These are phyloP conservation scores for Parambassis ranga DNA, from an alignment of 2,797 vertebrate genomes.

Conservation along the genomic window DNA sequence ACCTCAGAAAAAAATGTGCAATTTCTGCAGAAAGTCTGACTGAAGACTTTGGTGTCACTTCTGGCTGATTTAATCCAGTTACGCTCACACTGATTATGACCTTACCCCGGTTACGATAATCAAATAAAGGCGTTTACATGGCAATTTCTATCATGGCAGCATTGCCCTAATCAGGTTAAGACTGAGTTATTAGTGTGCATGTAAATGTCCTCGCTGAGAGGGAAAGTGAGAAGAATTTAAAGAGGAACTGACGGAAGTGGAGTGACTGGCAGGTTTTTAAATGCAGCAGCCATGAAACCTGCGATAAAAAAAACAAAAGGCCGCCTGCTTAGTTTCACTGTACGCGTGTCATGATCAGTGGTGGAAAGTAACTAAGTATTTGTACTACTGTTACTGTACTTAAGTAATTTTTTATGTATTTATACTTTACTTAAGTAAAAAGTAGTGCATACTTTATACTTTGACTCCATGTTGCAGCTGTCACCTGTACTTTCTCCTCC, in stretches of 20 bases:
- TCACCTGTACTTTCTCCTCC: too few relatives aligned
- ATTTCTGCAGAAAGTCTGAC: background rate
- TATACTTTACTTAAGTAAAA: too few relatives aligned
- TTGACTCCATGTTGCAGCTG: too few relatives aligned
- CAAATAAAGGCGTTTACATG: constrained; percentile 35
- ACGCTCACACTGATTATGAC: constrained; percentile 37
- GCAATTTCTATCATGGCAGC: constrained; percentile 20
- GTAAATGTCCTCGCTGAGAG: constrained; percentile 4
- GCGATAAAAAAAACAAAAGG: background rate
- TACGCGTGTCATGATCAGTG: too few relatives aligned
- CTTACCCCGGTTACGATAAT: constrained; percentile 45
- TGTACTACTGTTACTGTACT: too few relatives aligned
- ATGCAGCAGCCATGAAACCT: background rate
- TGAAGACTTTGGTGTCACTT: constrained; percentile 3
- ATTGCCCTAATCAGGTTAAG: constrained; percentile 37
- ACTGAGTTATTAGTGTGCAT: constrained; percentile 9
- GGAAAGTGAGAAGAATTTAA: constrained; percentile 14
- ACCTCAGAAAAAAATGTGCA: constrained; percentile 7
- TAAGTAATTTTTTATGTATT: too few relatives aligned
- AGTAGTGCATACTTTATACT: too few relatives aligned
- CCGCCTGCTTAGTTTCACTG: too few relatives aligned
- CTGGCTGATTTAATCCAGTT: constrained; percentile 42
- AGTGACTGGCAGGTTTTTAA: background rate
- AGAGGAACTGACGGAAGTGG: background rate
- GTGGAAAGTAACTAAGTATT: too few relatives aligned